Evolutionary conservation across 2,797 vertebrate species (phyloP).

Genomic region (Cyprinella venusta): DNA sequence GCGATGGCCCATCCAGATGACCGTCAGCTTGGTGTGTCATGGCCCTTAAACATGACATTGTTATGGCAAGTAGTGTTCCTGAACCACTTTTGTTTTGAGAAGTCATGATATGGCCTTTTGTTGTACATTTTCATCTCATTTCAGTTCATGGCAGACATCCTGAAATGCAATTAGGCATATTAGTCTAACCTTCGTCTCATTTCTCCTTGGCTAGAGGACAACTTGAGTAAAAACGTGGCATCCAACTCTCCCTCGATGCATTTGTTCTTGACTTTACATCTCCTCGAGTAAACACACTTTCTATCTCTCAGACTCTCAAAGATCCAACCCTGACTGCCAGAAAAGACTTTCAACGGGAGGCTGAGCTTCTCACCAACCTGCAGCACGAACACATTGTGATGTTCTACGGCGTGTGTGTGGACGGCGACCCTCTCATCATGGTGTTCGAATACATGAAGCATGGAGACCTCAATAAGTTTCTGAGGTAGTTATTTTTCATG

Average conservation of each 20-base stretch:
- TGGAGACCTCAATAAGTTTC: constrained; percentile 97
- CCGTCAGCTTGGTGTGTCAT: background rate
- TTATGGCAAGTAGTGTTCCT: background rate
- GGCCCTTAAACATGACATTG: background rate
- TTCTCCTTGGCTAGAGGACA: constrained; percentile 35
- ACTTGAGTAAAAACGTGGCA: background rate
- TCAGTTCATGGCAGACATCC: constrained; percentile 33
- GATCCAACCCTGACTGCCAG: constrained; percentile 93
- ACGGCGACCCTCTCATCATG: constrained; percentile 98
- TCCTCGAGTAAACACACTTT: background rate
- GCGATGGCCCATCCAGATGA: background rate
- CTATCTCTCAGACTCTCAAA: constrained; percentile 85
- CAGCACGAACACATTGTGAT: constrained; percentile 98
- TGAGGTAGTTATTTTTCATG: constrained; percentile 80
- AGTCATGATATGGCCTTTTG: constrained; percentile 2
- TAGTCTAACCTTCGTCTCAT: constrained; percentile 28
- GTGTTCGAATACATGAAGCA: constrained; percentile 99
- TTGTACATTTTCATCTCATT: constrained; percentile 9
- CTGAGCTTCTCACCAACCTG: constrained; percentile 95
- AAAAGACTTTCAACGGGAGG: constrained; percentile 97
- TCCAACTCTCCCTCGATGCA: background rate
- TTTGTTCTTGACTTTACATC: constrained; percentile 1
- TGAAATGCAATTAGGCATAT: constrained; percentile 39
- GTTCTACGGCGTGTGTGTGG: constrained; percentile 95
- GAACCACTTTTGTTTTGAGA: constrained; percentile 5